Base-by-base conservation (phyloP, 2,888 invertebrate genomes). In the Muscina levida region DNA sequence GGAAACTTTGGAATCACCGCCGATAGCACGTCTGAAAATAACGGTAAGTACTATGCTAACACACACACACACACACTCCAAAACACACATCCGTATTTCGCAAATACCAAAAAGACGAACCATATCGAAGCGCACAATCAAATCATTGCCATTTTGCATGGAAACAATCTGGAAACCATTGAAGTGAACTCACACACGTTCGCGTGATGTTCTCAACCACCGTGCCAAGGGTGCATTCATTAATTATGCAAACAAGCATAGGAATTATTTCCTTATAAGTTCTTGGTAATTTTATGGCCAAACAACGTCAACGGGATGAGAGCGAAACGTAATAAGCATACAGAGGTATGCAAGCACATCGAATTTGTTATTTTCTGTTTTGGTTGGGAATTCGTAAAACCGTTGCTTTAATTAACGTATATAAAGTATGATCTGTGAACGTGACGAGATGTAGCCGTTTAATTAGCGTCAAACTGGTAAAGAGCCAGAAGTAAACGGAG, bases 1-100 rank as follows among this genome's bases (percentile, higher is more conserved):
- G 77, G 91, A 91, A 84, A 89, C 91, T 10, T 83, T 90, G 67
- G 90, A 90, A 82, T 90, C 90, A 37, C 89, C 90, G 66, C 88
- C 91, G 39, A 89, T 91, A 83, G 89, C 90, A 65, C 85, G 91
- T 81, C 87, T 91, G 22, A 89, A 91, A 88, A 85, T 89, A 78
- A 90, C 90, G 87, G 90, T 91, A 85, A 88, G 89, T 83, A 39
- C 22, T 62, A 81, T n/a, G n/a, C n/a, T n/a, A n/a, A n/a, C 44
- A 77, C 39, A 70, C 10, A 68, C 72, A 62, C 62, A 56, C 15
- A 65, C 10, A 65, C n/a, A 62, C 10, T 15, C 15, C 13, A n/a
- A 37, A 15, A 10, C n/a, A 13, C n/a, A 19, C 44, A 62, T 15
- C n/a, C 62, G 10, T 26, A 70, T 68, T 68, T 31, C 26, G 24